Conservation (phyloP, 2,113 vertebrate species). For the Cheilinus undulatus region DNA sequence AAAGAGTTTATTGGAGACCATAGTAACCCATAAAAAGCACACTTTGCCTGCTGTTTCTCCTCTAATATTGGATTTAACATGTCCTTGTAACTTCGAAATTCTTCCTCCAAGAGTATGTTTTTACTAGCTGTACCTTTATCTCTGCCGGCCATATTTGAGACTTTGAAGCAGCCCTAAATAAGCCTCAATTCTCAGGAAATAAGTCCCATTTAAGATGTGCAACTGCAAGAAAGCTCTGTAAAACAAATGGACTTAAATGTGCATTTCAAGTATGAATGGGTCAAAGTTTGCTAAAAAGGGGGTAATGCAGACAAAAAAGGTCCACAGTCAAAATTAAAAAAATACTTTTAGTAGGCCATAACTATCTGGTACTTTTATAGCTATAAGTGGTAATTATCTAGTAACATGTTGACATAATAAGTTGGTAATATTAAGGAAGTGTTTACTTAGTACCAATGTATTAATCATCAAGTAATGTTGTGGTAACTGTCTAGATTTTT, state of each 20-base stretch:
- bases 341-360: no score
- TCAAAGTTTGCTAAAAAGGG: constrained; percentile 19
- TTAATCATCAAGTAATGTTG: no score
- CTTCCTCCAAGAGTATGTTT: constrained; percentile 4
- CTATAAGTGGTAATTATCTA: no score
- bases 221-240: constrained; percentile 40
- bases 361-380: no score
- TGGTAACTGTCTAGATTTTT: no score
- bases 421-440: no score
- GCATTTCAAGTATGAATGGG: constrained; percentile 31
- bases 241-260: constrained; percentile 53
- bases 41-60: background rate
- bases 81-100: constrained; percentile 24
- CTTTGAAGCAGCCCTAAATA: constrained; percentile 56
- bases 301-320: constrained; percentile 35
- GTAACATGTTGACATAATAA: no score
- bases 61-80: constrained; percentile 28
- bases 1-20: background rate
- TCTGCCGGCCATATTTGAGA: constrained; percentile 50
- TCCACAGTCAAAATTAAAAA: background rate
- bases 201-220: constrained; percentile 23
- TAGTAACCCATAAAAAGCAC: background rate
- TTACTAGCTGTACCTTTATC: constrained; percentile 15
- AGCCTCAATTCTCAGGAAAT: constrained; percentile 38
- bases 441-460: no score